phyloP scores from a whole-genome alignment of 2,797 vertebrate species.

The Macrochelys suwanniensis region DNA sequence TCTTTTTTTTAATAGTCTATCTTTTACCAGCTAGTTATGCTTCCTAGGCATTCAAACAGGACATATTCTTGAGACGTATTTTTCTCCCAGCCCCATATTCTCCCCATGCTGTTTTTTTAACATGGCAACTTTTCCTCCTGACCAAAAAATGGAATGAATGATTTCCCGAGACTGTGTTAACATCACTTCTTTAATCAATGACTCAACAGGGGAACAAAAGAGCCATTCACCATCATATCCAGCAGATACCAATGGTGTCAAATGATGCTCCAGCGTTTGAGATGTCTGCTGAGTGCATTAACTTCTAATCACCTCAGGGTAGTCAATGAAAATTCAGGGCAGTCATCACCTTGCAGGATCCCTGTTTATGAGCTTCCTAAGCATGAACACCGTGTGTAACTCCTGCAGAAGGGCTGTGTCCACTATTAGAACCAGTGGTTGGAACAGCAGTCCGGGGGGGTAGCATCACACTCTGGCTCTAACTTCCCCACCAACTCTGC shows the following conservation, averaged over 20 bases:
- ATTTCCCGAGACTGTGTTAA: neutral
- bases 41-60: neutral
- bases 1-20: neutral
- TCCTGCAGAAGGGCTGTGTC: constrained; percentile 34
- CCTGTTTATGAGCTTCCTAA: neutral
- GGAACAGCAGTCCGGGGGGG: neutral
- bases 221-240: neutral
- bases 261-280: neutral
- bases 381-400: constrained; percentile 20
- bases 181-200: neutral
- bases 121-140: neutral
- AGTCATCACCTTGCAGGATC: neutral
- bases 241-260: neutral
- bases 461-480: neutral
- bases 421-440: neutral
- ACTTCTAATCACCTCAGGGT: neutral
- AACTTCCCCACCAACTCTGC: neutral
- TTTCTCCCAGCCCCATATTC: neutral
- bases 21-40: neutral
- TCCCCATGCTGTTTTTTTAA: neutral
- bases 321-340: neutral
- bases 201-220: neutral
- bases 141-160: neutral
- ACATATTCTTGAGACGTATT: neutral
- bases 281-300: neutral